These are phyloP conservation scores for Crossocerus cetratus DNA, from an alignment of 2,888 invertebrate genomes.

Conservation along the genomic window DNA sequence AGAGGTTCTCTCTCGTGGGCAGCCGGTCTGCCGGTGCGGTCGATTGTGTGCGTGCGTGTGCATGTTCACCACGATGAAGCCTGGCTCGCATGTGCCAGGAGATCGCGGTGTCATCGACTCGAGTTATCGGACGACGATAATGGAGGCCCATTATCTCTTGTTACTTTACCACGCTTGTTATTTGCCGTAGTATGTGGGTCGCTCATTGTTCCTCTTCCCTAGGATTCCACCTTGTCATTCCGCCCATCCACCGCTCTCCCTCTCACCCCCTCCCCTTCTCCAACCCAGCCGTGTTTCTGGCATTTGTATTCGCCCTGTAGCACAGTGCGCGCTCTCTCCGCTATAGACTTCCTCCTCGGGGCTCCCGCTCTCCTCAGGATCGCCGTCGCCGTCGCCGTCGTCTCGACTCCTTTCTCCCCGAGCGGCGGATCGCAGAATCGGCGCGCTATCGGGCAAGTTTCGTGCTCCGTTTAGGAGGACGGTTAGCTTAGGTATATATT, in stretches of 20 bases:
- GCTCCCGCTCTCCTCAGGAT: neutral
- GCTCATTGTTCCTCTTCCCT: constrained; percentile 42
- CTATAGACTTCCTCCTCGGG: neutral
- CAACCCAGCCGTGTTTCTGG: neutral
- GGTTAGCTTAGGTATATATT: constrained; percentile 68
- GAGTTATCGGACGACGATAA: constrained; percentile 61
- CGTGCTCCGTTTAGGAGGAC: constrained; percentile 57
- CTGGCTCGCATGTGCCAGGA: neutral
- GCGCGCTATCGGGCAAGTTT: constrained; percentile 54
- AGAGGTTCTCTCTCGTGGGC: neutral
- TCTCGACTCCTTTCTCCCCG: neutral
- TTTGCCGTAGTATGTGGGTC: constrained; percentile 54
- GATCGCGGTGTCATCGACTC: constrained; percentile 44
- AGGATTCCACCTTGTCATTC: constrained; percentile 38
- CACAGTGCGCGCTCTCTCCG: constrained; percentile 5
- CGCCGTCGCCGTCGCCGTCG: neutral
- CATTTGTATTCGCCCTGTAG: neutral
- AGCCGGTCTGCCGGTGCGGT: neutral
- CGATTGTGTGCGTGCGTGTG: neutral
- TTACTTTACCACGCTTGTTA: constrained; percentile 59
- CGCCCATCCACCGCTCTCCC: neutral
- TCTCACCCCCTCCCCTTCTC: neutral
- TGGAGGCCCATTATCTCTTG: constrained; percentile 58
- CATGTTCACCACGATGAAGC: neutral
- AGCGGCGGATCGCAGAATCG: constrained; percentile 27